A percentile compares a stretch with the other conserved stretches of the same genome.
Conservation (phyloP, 2,888 invertebrate species). For the Pycnomerus fuliginosus region DNA sequence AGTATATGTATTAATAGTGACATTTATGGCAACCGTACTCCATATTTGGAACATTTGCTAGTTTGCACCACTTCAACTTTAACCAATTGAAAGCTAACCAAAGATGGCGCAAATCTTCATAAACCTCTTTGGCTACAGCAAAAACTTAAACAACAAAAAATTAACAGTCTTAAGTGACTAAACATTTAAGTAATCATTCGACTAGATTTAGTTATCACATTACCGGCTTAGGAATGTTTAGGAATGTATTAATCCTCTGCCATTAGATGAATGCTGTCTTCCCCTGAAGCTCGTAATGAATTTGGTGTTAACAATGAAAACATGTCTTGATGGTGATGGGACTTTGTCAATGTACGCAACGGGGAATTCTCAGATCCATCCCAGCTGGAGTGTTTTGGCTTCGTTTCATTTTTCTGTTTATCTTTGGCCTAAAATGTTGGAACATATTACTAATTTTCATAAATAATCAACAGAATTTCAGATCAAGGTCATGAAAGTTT, state of each 20-base stretch:
- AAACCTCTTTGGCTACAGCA: neutral
- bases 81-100: neutral
- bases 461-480: neutral
- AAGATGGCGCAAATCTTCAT: neutral
- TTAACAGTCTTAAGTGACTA: neutral
- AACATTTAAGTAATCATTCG: conserved; percentile 13
- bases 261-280: conserved; percentile 59
- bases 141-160: neutral
- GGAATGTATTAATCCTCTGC: conserved; percentile 45
- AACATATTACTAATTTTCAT: neutral
- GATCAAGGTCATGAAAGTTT: too few species aligned
- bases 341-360: conserved; percentile 39
- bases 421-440: conserved; percentile 38
- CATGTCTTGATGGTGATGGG: conserved; percentile 50
- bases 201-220: conserved; percentile 25
- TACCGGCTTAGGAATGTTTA: conserved; percentile 23
- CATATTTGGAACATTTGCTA: too few species aligned
- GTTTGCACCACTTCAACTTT: neutral
- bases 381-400: conserved; percentile 48
- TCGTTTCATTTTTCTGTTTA: conserved; percentile 38
- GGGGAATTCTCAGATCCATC: conserved; percentile 45
- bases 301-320: conserved; percentile 58
- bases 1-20: too few species aligned
- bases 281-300: conserved; percentile 57
- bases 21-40: too few species aligned